Conservation (phyloP, 2,113 vertebrate genomes). For the Cettia cetti region DNA sequence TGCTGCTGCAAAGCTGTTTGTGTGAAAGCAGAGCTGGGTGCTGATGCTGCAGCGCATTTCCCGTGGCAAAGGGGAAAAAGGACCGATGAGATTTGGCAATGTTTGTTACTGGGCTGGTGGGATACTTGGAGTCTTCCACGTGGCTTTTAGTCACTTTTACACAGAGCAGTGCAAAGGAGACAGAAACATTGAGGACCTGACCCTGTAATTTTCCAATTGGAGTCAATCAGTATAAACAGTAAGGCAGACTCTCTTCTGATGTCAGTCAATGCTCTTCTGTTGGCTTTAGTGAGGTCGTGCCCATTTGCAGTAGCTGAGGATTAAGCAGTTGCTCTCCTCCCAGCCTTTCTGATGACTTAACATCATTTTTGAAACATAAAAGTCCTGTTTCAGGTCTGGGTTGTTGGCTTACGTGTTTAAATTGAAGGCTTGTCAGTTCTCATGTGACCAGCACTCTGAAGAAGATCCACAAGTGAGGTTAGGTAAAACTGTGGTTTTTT, state of each 20-base stretch:
- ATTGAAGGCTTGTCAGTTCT: background rate
- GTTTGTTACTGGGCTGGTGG: background rate
- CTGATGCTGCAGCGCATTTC: background rate
- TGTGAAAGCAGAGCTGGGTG: background rate
- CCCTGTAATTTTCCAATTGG: background rate
- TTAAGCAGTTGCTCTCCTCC: background rate
- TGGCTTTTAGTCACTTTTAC: background rate
- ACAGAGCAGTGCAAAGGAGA: background rate
- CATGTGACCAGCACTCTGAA: constrained; percentile 13
- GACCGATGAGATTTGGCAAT: background rate
- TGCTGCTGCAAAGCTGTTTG: background rate
- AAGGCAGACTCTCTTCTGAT: background rate
- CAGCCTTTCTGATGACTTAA: background rate
- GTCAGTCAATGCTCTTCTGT: background rate
- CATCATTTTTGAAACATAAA: constrained; percentile 12
- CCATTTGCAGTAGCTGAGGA: background rate
- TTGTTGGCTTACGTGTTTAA: constrained; percentile 2
- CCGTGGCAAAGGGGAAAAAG: background rate
- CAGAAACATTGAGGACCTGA: background rate
- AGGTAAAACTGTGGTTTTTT: constrained; percentile 40
- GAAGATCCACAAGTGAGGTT: constrained; percentile 30
- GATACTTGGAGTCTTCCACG: background rate
- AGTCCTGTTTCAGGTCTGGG: background rate
- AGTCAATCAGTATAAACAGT: background rate
- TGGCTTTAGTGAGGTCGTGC: background rate